These are phyloP conservation scores for Candoia aspera DNA, from an alignment of 2,113 vertebrate genomes.

Conservation along the genomic window DNA sequence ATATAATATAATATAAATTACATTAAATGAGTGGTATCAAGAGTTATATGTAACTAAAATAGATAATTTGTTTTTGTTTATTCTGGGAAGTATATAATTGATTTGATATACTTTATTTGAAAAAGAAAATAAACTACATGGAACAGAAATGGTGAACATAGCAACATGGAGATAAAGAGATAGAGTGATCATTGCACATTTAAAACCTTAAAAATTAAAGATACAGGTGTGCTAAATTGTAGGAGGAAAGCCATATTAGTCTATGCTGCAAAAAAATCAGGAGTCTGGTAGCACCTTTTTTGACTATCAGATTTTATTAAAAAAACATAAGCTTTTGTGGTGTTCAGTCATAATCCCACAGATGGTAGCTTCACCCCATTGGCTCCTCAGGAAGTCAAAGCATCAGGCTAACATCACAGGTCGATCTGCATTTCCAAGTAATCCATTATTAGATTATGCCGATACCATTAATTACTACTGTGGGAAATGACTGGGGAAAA, in stretches of 20 bases:
- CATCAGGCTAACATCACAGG: too few species aligned
- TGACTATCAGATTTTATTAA: too few species aligned
- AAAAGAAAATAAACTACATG: background rate
- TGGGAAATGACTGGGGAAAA: too few species aligned
- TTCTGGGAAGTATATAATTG: background rate
- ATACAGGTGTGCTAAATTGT: too few species aligned
- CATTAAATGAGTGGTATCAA: too few species aligned
- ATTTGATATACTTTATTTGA: background rate
- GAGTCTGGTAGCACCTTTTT: too few species aligned
- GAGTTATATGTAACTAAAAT: conserved; percentile 4
- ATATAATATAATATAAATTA: background rate
- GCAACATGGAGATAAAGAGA: conserved; percentile 1
- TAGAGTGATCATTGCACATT: conserved; percentile 16
- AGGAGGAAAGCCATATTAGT: background rate
- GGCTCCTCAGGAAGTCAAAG: too few species aligned
- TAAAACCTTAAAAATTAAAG: conserved; percentile 17
- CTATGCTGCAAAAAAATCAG: too few species aligned
- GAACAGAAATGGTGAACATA: conserved; percentile 34
- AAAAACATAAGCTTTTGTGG: too few species aligned
- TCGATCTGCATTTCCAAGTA: too few species aligned
- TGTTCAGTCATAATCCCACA: too few species aligned
- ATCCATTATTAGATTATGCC: background rate
- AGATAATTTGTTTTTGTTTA: background rate
- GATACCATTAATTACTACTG: background rate
- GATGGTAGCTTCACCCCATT: too few species aligned